These are phyloP conservation scores for Drosophila melanica DNA, from an alignment of 1,140 invertebrate species.

Conservation along the genomic window DNA sequence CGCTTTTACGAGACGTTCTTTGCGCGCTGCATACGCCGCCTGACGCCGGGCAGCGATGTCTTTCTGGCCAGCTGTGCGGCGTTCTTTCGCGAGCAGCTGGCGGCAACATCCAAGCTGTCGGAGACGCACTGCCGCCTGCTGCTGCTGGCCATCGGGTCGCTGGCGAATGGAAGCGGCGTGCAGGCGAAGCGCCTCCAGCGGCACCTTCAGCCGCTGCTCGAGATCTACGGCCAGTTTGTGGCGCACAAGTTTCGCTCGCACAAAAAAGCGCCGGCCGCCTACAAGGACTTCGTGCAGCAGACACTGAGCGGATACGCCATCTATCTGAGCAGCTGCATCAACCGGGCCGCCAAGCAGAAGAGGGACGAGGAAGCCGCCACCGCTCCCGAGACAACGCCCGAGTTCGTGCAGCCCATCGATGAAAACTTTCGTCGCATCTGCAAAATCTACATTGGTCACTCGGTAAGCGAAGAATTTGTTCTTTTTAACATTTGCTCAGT, in stretches of 20 bases:
- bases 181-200: slow-evolving; percentile 58
- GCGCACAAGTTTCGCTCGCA: slow-evolving; percentile 57
- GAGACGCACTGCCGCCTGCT: slow-evolving; percentile 51
- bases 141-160: slow-evolving; percentile 66
- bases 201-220: slow-evolving; percentile 58
- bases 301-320: slow-evolving; percentile 56
- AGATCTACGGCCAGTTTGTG: slow-evolving; percentile 65
- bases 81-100: slow-evolving; percentile 32
- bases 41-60: slow-evolving; percentile 37
- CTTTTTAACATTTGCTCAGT: background rate
- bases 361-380: slow-evolving; percentile 6
- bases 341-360: slow-evolving; percentile 40
- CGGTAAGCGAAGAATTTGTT: slow-evolving; percentile 43
- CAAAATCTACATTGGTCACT: slow-evolving; percentile 81
- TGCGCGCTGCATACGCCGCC: slow-evolving; percentile 54
- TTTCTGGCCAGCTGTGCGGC: slow-evolving; percentile 52
- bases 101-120: background rate
- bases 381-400: slow-evolving; percentile 10
- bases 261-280: slow-evolving; percentile 47
- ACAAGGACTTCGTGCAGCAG: slow-evolving; percentile 57
- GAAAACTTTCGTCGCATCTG: slow-evolving; percentile 73
- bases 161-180: slow-evolving; percentile 44
- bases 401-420: slow-evolving; percentile 40
- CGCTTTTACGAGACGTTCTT: slow-evolving; percentile 63
- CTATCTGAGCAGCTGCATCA: slow-evolving; percentile 66